Evolutionary conservation across 2,113 vertebrate species (phyloP), one percentile per base, ranked within the genome.

Genomic region (Hippoglossus stenolepis): DNA sequence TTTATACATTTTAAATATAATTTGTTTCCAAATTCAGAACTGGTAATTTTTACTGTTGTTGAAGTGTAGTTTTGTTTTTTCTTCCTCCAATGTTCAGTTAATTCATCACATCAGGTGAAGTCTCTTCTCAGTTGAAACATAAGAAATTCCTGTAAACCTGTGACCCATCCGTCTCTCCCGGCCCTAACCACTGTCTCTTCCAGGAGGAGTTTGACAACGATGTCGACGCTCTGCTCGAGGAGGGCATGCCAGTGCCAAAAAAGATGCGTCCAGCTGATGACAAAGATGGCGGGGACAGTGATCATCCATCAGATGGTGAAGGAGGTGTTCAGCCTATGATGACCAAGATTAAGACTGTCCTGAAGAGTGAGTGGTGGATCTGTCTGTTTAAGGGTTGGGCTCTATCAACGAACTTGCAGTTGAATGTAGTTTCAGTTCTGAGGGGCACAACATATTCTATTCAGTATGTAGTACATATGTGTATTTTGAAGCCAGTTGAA

Each of bases 151-250:
- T 1, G 69, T 61, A 40, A 54, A 49, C 31, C 23, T 31, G 53
- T 85, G 73, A 81, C 57, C 60, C 18, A 3, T 49, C 56, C 24
- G 66, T 83, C 61, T 81, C 61, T 70, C 35, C 53, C n/a, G 24
- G 68, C 68, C 58, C 85, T 87, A 90, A 92, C 75, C 79, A 47
- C 62, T 86, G 35, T 95, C 69, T 96, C 93, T 97, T 96, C 88
- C 94, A 99, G 97, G 98, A 98, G 93, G 97, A 99, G 89, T 98
- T 99, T 96, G 98, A 99, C 95, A 98, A 99, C 81, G 98, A 99
- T 80, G 97, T 99, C 47, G 98, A 99, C 86, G 98, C 98, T 53
- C 93, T 99, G 81, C 93, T 99, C 91, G 98, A 99, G 87, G 98
- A 98, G 81, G 97, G 97, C 66, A 96, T 99, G 90, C 97, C 97